Percentiles rank a stretch among this genome's conserved stretches.
These are phyloP conservation scores for Eudasyphora cyanicolor DNA, from an alignment of 2,888 invertebrate species.

Conservation along the genomic window DNA sequence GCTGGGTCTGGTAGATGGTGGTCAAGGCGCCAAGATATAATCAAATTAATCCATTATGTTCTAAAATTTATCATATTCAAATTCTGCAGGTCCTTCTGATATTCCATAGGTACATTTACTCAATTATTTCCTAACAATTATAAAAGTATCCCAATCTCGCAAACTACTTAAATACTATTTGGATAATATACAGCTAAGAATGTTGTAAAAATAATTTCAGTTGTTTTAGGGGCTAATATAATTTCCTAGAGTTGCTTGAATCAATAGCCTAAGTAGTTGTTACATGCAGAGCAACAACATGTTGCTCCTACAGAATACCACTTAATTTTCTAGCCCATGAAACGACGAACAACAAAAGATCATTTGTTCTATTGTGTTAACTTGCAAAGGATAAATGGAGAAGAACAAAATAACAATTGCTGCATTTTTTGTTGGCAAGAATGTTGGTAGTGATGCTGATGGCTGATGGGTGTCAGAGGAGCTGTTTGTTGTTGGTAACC, in stretches of 20 bases:
- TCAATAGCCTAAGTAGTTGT: slow-evolving; percentile 39
- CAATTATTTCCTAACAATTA: too few species aligned
- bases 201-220: slow-evolving; percentile 38
- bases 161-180: slow-evolving; percentile 29
- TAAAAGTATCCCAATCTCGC: too few species aligned
- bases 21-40: too few species aligned
- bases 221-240: slow-evolving; percentile 43
- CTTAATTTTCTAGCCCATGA: slow-evolving; percentile 57
- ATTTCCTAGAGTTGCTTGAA: background rate
- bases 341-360: slow-evolving; percentile 35
- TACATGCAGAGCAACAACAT: slow-evolving; percentile 14
- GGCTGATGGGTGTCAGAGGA: background rate
- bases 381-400: background rate
- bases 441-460: background rate
- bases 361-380: slow-evolving; percentile 34
- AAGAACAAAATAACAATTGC: slow-evolving; percentile 2
- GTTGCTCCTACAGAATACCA: slow-evolving; percentile 52
- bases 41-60: too few species aligned
- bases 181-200: background rate
- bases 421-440: background rate
- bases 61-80: too few species aligned
- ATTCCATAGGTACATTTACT: too few species aligned
- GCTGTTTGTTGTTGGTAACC: background rate
- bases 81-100: too few species aligned
- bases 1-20: too few species aligned